Evolutionary conservation across 2,888 invertebrate genomes (phyloP).

Genomic region (Cantharis flavilabris): DNA sequence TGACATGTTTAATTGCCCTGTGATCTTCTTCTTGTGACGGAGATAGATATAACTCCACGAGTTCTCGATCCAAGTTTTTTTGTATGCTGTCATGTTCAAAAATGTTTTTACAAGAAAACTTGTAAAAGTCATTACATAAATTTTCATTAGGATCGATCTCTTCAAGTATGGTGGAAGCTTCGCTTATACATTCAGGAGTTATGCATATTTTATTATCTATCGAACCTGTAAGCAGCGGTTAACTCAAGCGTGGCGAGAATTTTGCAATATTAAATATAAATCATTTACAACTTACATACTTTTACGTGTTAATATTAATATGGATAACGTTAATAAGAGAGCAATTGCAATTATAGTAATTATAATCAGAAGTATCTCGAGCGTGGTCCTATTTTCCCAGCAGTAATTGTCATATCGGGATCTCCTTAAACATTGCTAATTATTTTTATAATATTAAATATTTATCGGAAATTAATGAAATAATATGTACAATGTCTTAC

Average conservation of each 20-base stretch:
- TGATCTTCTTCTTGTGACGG: slow-evolving; percentile 21
- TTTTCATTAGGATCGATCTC: slow-evolving; percentile 69
- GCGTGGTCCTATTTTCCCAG: background rate
- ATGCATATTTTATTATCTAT: background rate
- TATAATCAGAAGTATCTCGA: background rate
- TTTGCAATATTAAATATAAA: background rate
- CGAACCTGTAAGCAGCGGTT: background rate
- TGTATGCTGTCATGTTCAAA: background rate
- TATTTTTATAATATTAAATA: background rate
- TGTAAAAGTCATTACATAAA: slow-evolving; percentile 78
- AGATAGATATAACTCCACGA: slow-evolving; percentile 19
- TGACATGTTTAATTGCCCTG: slow-evolving; percentile 29
- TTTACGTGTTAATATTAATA: background rate
- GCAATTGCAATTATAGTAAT: background rate
- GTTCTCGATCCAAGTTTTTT: background rate
- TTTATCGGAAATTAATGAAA: background rate
- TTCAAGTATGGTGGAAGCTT: slow-evolving; percentile 69
- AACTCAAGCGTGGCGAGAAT: background rate
- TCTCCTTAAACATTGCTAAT: background rate
- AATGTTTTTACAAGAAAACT: slow-evolving; percentile 13
- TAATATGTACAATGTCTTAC: background rate
- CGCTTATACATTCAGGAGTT: slow-evolving; percentile 64
- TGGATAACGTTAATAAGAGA: background rate
- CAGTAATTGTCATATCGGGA: background rate
- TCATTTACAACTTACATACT: slow-evolving; percentile 2